phyloP scores from a whole-genome alignment of 2,888 invertebrate species.

The Drosophila anceps region DNA sequence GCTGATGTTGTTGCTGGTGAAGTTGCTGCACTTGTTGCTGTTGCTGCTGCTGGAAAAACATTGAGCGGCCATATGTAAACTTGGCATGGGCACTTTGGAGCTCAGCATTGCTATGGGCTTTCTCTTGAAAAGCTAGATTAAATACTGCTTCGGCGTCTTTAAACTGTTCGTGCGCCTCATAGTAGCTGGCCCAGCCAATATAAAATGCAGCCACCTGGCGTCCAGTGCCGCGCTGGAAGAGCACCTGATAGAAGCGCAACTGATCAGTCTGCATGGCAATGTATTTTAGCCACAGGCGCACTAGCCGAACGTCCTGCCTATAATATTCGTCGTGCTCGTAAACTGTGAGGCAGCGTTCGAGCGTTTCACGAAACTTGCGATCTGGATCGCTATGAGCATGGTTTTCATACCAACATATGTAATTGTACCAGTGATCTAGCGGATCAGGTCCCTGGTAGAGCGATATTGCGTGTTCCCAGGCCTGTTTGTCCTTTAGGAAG shows the following conservation, averaged over 20 bases:
- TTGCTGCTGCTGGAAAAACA: conserved; percentile 62
- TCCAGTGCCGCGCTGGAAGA: conserved; percentile 93
- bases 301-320: conserved; percentile 93
- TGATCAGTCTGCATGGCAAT: conserved; percentile 92
- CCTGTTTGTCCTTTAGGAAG: conserved; percentile 85
- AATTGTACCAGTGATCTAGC: conserved; percentile 94
- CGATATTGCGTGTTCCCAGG: conserved; percentile 93
- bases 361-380: conserved; percentile 94
- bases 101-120: conserved; percentile 92
- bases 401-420: conserved; percentile 97
- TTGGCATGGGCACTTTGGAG: conserved; percentile 91
- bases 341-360: conserved; percentile 92
- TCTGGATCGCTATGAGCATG: conserved; percentile 91
- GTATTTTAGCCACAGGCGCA: conserved; percentile 96
- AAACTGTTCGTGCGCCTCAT: conserved; percentile 92
- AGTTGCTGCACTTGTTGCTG: conserved; percentile 59
- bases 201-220: conserved; percentile 93
- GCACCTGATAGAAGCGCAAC: conserved; percentile 92
- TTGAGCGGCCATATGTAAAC: conserved; percentile 89
- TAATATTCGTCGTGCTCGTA: conserved; percentile 94
- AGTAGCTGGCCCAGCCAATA: conserved; percentile 94
- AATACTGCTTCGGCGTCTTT: conserved; percentile 94
- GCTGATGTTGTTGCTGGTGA: conserved; percentile 52
- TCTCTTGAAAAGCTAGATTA: conserved; percentile 90
- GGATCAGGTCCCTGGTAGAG: conserved; percentile 95